Conservation (phyloP, 1,140 invertebrate genomes). For the Drosophila funebris region DNA sequence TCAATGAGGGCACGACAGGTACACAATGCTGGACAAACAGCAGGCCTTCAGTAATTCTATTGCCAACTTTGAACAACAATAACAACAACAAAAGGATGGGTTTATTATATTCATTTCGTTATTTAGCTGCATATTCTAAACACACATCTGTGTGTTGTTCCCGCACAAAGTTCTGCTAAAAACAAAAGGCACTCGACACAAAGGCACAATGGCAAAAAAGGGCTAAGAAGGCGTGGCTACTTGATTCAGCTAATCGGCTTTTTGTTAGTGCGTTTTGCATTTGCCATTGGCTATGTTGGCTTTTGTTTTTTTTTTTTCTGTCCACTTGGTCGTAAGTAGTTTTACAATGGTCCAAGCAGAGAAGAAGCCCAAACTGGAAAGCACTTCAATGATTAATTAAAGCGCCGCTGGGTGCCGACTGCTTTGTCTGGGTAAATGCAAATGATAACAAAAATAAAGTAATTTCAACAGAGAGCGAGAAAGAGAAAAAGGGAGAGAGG, state of each 20-base stretch:
- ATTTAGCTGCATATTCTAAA: constrained; percentile 33
- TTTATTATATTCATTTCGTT: constrained; percentile 66
- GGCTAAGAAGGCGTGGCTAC: background rate
- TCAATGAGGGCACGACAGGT: too few species aligned
- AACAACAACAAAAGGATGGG: background rate
- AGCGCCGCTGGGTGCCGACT: constrained; percentile 61
- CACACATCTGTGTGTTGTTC: constrained; percentile 26
- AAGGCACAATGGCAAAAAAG: constrained; percentile 28
- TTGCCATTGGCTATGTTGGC: constrained; percentile 28
- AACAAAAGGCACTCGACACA: constrained; percentile 44
- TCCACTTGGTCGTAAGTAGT: constrained; percentile 55
- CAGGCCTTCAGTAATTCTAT: background rate
- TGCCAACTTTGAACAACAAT: constrained; percentile 35
- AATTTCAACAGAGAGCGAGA: constrained; percentile 33
- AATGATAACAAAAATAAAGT: constrained; percentile 77
- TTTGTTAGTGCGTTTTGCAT: constrained; percentile 40
- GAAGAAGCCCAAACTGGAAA: constrained; percentile 13
- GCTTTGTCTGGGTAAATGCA: constrained; percentile 51
- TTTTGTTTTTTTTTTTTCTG: constrained; percentile 27
- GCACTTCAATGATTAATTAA: constrained; percentile 78
- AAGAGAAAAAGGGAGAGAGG: background rate
- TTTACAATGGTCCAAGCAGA: constrained; percentile 36
- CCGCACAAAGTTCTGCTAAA: constrained; percentile 53
- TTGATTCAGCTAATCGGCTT: constrained; percentile 68
- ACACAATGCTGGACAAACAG: constrained; percentile 9